A percentile compares a stretch with the other conserved stretches of the same genome.
phyloP scores from a whole-genome alignment of 2,888 invertebrate species.

The Norana najaformis region DNA sequence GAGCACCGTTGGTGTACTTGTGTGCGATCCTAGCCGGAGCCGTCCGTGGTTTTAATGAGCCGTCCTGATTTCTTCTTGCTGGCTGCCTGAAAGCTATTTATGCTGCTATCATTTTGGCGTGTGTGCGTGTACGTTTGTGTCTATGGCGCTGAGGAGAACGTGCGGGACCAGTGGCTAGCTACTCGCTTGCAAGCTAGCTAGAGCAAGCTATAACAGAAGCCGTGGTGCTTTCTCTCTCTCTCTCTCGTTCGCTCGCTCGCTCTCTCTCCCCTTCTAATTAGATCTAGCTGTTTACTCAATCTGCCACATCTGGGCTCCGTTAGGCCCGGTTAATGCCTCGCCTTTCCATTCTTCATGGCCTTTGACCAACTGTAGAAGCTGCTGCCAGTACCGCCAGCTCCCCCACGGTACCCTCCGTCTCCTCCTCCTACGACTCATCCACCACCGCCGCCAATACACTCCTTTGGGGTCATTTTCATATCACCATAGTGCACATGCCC shows the following conservation, averaged over 20 bases:
- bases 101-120: slow-evolving; percentile 13
- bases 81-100: neutral
- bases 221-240: neutral
- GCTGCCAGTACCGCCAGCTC: neutral
- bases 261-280: slow-evolving; percentile 9
- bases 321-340: slow-evolving; percentile 14
- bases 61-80: neutral
- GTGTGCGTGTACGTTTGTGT: neutral
- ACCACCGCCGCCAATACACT: neutral
- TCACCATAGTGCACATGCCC: slow-evolving; percentile 23
- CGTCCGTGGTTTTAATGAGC: slow-evolving; percentile 16
- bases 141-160: neutral
- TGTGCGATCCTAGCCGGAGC: neutral
- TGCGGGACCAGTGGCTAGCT: neutral
- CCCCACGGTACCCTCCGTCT: neutral
- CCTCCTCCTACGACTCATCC: neutral
- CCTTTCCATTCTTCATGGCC: slow-evolving; percentile 22
- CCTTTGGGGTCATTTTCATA: slow-evolving; percentile 25
- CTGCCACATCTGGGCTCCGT: slow-evolving; percentile 23
- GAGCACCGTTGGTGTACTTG: neutral
- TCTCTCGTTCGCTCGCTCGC: neutral
- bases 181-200: neutral
- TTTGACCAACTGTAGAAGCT: slow-evolving; percentile 19
- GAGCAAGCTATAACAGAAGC: neutral
- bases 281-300: slow-evolving; percentile 15